Percentiles rank a stretch among this genome's conserved stretches.
Evolutionary conservation across 2,113 vertebrate genomes (phyloP).

Genomic region (Progne subis): DNA sequence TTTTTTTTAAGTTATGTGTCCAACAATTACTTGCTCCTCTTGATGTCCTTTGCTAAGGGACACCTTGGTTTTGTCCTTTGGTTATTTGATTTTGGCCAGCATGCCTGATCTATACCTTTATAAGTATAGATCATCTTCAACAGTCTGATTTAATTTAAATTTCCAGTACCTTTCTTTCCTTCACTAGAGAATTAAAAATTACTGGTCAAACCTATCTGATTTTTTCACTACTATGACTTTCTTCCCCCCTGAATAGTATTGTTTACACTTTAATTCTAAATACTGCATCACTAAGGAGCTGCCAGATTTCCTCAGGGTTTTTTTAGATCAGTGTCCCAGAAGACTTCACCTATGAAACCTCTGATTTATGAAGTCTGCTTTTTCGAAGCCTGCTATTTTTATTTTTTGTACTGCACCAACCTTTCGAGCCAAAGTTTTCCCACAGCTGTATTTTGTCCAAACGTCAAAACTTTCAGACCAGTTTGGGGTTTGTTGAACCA

Average conservation of each 20-base stretch:
- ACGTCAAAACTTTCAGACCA: background rate
- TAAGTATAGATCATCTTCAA: background rate
- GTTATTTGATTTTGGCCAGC: background rate
- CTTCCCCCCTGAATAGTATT: background rate
- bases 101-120: background rate
- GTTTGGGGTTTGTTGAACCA: background rate
- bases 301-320: background rate
- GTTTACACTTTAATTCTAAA: slow-evolving; percentile 13
- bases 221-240: background rate
- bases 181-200: background rate
- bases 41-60: background rate
- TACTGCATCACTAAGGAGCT: background rate
- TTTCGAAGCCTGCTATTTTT: slow-evolving; percentile 10
- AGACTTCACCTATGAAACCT: background rate
- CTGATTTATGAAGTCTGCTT: slow-evolving; percentile 39
- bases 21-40: background rate
- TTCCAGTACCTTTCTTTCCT: background rate
- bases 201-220: background rate
- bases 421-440: background rate
- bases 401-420: background rate
- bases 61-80: background rate
- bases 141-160: background rate
- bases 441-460: slow-evolving; percentile 18
- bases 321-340: background rate
- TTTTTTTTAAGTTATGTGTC: background rate